Base-by-base conservation (phyloP, 1,140 invertebrate genomes). In the Pygmarrhopalites habei region DNA sequence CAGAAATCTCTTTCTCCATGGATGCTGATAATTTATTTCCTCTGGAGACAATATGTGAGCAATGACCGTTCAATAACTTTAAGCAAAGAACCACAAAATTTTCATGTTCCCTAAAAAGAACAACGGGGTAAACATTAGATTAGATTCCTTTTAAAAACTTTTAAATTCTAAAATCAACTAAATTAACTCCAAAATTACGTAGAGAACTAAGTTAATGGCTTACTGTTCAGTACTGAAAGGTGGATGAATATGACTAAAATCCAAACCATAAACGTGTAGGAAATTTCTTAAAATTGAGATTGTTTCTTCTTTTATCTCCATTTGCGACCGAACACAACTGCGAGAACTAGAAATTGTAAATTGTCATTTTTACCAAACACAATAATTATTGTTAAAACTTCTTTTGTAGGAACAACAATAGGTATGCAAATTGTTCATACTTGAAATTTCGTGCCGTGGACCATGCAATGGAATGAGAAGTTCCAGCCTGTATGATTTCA, bases 401-500 rank as follows among this genome's bases (percentile, higher is more conserved):
- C n/a, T n/a, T n/a, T n/a, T n/a, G n/a, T n/a, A n/a, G n/a, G n/a
- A n/a, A n/a, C 32, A 35, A 35, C n/a, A n/a, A 35, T 7, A 35
- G 32, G 32, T 35, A 15, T 35, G 15, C 32, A 7, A 35, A 15
- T 35, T 35, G 32, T 35, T 7, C 15, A 5, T 35, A 35, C 15
- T 35, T 35, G 15, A 35, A 80, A 21, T 74, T 74, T 10, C 82
- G 81, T 23, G 80, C 70, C 3, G 81, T 79, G n/a, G 84, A 85
- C 84, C 84, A 86, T 30, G 83, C 83, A 25, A 86, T 77, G 60
- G 82, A 83, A 72, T 86, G 85, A 1, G 82, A 83, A 12, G 84
- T 83, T 35, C 85, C 85, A 69, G 85, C n/a, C n/a, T n/a, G n/a
- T n/a, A n/a, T n/a, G n/a, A n/a, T n/a, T n/a, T n/a, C n/a, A n/a